Evolutionary conservation across 2,797 vertebrate species (phyloP), one percentile per base, ranked within the genome.

Genomic region (Acestrorhynchus altus): DNA sequence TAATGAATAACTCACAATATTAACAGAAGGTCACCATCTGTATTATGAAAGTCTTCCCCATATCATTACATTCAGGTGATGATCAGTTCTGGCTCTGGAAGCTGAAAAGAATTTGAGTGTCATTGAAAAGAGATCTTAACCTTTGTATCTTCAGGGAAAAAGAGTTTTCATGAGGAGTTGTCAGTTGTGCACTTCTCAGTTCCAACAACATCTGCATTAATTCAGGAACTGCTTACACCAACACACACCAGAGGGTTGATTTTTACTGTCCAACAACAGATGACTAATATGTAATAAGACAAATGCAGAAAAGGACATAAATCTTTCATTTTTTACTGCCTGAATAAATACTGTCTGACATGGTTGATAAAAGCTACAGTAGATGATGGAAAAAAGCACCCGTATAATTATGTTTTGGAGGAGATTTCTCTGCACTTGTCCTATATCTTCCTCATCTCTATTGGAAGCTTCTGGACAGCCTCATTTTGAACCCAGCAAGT

Each of bases 401-500:
- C 24, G 47, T 57, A 72, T 52, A 24, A 80, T 68, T 20, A 18
- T 35, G 57, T 67, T 51, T 64, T 31, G 35, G 65, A 72, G 77
- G 20, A 65, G 39, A 65, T 28, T 22, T 64, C 13, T 46, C 31
- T 22, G 42, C 51, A 78, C 74, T 46, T 79, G 77, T 72, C 49
- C 46, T 59, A 20, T 56, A 22, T 59, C 18, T 46, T 22, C 9
- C 15, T 46, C 66, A 4, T 76, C n/a, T 15, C 22, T 28, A 76
- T 5, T 59, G 42, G n/a, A 65, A 59, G n/a, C 31, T 81, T 74
- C 70, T 68, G 77, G 78, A 76, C 39, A 72, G 49, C 67, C 73
- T 81, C 49, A 67, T 35, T 51, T 24, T 80, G 72, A 84, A 80
- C 79, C 39, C 64, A 61, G 11, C 26, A 35, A 39, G 54, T 61